A percentile compares a stretch with the other conserved stretches of the same genome.
phyloP scores from a whole-genome alignment of 2,113 vertebrate genomes.

The Alligator mississippiensis region DNA sequence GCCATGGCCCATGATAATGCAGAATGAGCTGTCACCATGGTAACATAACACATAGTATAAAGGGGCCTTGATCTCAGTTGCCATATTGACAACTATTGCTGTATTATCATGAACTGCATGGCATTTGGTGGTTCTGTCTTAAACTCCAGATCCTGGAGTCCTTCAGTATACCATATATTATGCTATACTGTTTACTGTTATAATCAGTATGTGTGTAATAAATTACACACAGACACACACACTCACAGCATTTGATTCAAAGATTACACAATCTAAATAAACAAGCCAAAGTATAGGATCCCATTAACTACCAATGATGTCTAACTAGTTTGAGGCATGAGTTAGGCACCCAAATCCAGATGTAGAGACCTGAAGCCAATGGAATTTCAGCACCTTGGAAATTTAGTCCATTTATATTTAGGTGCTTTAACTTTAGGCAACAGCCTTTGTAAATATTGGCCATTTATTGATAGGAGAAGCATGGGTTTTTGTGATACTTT shows the following conservation, averaged over 20 bases:
- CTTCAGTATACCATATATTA: too few relatives aligned
- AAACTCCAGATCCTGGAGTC: too few relatives aligned
- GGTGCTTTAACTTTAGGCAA: not conserved
- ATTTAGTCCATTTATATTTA: not conserved
- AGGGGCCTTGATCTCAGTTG: not conserved
- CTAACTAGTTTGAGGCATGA: not conserved
- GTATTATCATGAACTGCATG: too few relatives aligned
- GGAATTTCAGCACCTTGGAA: not conserved
- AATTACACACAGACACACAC: not conserved
- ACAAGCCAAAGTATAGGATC: not conserved
- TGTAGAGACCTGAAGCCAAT: not conserved
- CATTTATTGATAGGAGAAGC: accelerated
- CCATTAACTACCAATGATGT: accelerated
- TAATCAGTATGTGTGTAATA: too few relatives aligned
- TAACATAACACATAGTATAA: not conserved
- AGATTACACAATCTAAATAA: not conserved
- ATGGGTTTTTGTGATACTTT: not conserved
- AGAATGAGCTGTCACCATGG: not conserved
- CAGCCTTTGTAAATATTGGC: accelerated
- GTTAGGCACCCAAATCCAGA: not conserved
- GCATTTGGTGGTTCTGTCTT: too few relatives aligned
- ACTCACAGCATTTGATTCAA: not conserved
- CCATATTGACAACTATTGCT: too few relatives aligned
- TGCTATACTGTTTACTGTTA: too few relatives aligned
- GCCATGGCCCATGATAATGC: accelerated